Evolutionary conservation across 2,113 vertebrate species (phyloP).

Genomic region (Psophia crepitans): DNA sequence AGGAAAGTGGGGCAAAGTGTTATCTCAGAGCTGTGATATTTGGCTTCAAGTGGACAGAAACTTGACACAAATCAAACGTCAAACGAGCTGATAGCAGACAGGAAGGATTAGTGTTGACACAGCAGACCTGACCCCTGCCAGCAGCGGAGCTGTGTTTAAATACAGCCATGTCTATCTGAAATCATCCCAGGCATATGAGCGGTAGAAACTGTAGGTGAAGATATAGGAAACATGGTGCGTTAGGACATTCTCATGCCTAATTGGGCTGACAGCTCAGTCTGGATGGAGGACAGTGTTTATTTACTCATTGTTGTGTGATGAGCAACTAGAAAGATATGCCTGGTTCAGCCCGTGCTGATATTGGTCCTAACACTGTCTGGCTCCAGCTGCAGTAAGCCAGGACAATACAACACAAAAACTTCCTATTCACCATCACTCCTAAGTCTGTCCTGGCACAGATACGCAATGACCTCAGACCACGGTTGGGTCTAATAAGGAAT

Average conservation of each 20-base stretch:
- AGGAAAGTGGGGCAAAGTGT: slow-evolving; percentile 62
- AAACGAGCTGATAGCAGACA: slow-evolving; percentile 78
- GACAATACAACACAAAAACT: slow-evolving; percentile 86
- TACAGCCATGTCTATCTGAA: slow-evolving; percentile 67
- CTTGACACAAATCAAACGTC: slow-evolving; percentile 80
- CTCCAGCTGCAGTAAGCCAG: slow-evolving; percentile 76
- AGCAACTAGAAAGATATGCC: slow-evolving; percentile 85
- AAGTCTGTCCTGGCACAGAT: slow-evolving; percentile 71
- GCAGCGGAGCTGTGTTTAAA: slow-evolving; percentile 65
- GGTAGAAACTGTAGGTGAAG: slow-evolving; percentile 72
- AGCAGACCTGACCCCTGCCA: slow-evolving; percentile 76
- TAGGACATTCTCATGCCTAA: slow-evolving; percentile 75
- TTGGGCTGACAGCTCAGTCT: slow-evolving; percentile 86
- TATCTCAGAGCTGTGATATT: slow-evolving; percentile 69
- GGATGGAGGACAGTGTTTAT: slow-evolving; percentile 79
- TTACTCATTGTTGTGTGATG: slow-evolving; percentile 86
- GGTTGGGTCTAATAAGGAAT: slow-evolving; percentile 66
- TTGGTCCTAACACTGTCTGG: slow-evolving; percentile 82
- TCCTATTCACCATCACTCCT: slow-evolving; percentile 83
- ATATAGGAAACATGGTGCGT: slow-evolving; percentile 48
- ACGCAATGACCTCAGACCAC: slow-evolving; percentile 75
- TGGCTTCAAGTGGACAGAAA: slow-evolving; percentile 69
- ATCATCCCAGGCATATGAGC: slow-evolving; percentile 71
- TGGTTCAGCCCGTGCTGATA: slow-evolving; percentile 73
- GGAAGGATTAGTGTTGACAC: slow-evolving; percentile 86